These are phyloP conservation scores for Oreocharis arfaki DNA, from an alignment of 2,113 vertebrate genomes.

Conservation along the genomic window DNA sequence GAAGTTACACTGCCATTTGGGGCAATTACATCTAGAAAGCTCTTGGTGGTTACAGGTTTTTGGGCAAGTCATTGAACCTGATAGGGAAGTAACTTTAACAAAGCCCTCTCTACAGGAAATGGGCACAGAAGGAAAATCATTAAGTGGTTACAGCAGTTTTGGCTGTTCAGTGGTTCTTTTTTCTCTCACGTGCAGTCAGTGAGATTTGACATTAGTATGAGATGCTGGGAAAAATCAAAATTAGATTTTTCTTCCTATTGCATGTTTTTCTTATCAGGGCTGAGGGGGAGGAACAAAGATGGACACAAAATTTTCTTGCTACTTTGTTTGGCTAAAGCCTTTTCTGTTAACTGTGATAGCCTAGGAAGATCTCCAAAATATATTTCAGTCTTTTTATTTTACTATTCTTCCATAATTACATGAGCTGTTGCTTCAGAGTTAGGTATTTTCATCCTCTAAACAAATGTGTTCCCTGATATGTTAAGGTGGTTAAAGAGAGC, in stretches of 20 bases:
- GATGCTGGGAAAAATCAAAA: neutral
- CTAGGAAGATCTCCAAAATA: neutral
- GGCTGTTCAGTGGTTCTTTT: neutral
- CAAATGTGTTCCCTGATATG: rapidly evolving
- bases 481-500: neutral
- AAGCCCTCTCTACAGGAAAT: neutral
- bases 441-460: rapidly evolving
- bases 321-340: neutral
- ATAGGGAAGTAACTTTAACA: neutral
- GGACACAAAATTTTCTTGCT: neutral
- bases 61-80: neutral
- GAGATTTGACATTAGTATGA: neutral
- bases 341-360: neutral
- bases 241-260: neutral
- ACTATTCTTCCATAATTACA: neutral
- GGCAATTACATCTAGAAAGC: neutral
- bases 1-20: rapidly evolving
- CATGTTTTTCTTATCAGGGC: neutral
- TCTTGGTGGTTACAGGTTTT: neutral
- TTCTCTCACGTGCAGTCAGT: neutral
- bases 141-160: neutral
- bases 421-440: neutral
- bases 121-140: neutral
- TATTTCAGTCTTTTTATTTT: neutral
- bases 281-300: no score